Evolutionary conservation across 53 echinoderm and acorn worm genomes (phyloP).

Genomic region (Pentamera pediparva): DNA sequence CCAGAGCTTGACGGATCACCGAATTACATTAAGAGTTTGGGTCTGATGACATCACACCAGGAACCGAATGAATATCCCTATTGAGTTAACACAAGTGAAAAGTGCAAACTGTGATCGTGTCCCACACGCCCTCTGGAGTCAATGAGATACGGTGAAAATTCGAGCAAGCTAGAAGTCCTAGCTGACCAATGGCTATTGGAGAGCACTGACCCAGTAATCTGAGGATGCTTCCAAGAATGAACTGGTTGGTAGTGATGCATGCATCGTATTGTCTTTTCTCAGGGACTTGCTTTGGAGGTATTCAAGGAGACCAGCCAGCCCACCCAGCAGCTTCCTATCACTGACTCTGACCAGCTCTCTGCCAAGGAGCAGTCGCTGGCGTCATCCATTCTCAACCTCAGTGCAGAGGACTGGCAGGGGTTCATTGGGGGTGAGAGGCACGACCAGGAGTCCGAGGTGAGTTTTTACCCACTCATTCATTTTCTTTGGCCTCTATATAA

Average conservation of each 20-base stretch:
- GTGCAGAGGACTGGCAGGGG: slow-evolving; percentile 78
- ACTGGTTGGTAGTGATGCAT: no score
- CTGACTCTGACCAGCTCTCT: neutral
- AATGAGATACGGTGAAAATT: no score
- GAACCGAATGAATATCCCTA: no score
- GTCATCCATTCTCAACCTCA: slow-evolving; percentile 82
- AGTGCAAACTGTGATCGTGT: slow-evolving; percentile 37
- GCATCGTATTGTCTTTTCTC: neutral
- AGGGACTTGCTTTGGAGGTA: slow-evolving; percentile 24
- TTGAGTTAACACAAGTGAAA: no score
- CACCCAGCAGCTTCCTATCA: neutral
- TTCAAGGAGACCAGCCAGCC: neutral
- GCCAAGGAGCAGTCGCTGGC: slow-evolving; percentile 77
- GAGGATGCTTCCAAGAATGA: slow-evolving; percentile 62
- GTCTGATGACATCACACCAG: no score
- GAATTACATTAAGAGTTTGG: no score
- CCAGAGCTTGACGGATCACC: no score
- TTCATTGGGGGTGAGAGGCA: slow-evolving; percentile 54
- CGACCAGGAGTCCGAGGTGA: neutral
- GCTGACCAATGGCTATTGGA: slow-evolving; percentile 73
- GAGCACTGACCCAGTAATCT: slow-evolving; percentile 61
- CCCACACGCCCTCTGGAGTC: slow-evolving; percentile 57
- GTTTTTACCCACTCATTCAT: no score
- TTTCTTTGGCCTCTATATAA: no score
- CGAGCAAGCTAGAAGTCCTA: slow-evolving; percentile 59